Percentiles rank a stretch among this genome's conserved stretches.
These are phyloP conservation scores for Sebastes vulpes DNA, from an alignment of 2,797 vertebrate species.

Conservation along the genomic window DNA sequence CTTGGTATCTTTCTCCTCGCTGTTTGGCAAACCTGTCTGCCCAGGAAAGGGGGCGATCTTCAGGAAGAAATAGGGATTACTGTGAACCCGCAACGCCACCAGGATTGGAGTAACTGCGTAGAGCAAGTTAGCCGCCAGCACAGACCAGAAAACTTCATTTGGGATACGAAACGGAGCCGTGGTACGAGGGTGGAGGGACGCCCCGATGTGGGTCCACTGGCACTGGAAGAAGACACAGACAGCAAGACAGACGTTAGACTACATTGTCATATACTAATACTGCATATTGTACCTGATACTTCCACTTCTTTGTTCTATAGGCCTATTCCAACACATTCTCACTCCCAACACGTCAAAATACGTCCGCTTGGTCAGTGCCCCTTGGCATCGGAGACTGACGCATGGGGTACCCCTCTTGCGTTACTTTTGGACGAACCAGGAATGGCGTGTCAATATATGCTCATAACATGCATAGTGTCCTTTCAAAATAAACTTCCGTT, in stretches of 20 bases:
- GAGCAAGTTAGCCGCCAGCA: constrained; percentile 86
- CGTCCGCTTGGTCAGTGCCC: background rate
- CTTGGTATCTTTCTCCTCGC: constrained; percentile 85
- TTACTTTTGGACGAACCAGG: background rate
- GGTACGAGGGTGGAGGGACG: constrained; percentile 89
- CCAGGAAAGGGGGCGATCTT: constrained; percentile 50
- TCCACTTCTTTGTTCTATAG: background rate
- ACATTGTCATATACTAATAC: background rate
- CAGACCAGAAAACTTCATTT: constrained; percentile 75
- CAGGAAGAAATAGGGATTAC: constrained; percentile 87
- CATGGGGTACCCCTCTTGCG: background rate
- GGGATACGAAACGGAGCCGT: constrained; percentile 90
- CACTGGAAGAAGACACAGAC: constrained; percentile 82
- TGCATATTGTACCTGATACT: background rate
- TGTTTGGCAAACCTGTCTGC: constrained; percentile 74
- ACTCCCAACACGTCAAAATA: background rate
- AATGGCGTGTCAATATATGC: background rate
- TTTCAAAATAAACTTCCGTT: background rate
- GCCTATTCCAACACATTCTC: background rate
- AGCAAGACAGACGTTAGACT: background rate
- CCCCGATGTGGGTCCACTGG: constrained; percentile 91
- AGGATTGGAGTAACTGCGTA: constrained; percentile 85
- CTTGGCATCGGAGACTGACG: background rate
- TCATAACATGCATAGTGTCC: background rate
- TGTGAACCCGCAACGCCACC: constrained; percentile 87